phyloP scores from a whole-genome alignment of 1,140 invertebrate species.

The Drosophila tsacasi region DNA sequence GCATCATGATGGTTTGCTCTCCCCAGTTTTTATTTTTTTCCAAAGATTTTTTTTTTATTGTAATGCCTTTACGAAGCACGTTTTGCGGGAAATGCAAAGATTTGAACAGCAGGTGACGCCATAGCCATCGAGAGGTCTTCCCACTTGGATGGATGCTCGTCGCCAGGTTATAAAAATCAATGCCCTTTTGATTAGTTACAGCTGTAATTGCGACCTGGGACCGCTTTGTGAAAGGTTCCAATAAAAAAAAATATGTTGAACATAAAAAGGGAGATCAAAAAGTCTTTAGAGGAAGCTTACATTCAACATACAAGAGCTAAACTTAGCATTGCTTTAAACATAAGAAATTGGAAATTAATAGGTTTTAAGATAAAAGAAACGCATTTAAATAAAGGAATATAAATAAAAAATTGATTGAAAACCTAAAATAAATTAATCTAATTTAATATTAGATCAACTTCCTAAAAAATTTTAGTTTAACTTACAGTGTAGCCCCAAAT shows the following conservation, averaged over 20 bases:
- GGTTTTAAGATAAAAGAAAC: neutral
- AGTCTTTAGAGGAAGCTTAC: neutral
- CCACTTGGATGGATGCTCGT: slow-evolving; percentile 34
- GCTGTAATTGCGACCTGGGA: slow-evolving; percentile 59
- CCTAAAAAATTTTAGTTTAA: neutral
- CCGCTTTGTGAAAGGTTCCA: slow-evolving; percentile 67
- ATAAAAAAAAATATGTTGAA: neutral
- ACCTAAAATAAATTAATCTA: neutral
- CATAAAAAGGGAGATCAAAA: neutral
- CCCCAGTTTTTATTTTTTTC: slow-evolving; percentile 16
- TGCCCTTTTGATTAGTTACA: slow-evolving; percentile 80
- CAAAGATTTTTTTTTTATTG: neutral
- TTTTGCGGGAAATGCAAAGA: slow-evolving; percentile 76
- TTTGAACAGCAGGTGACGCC: slow-evolving; percentile 75
- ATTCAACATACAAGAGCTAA: neutral
- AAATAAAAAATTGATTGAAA: neutral
- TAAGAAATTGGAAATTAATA: neutral
- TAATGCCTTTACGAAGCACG: slow-evolving; percentile 49
- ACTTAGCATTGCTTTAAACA: fast-evolving
- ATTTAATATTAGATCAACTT: too few species aligned
- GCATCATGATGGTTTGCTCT: slow-evolving; percentile 64
- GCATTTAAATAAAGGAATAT: neutral
- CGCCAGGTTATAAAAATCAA: slow-evolving; percentile 78
- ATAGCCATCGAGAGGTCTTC: slow-evolving; percentile 42
- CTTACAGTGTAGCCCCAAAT: slow-evolving; percentile 4